These are phyloP conservation scores for Crambe crambe DNA, from an alignment of 37 sponge, comb jelly and placozoan genomes.

Conservation along the genomic window DNA sequence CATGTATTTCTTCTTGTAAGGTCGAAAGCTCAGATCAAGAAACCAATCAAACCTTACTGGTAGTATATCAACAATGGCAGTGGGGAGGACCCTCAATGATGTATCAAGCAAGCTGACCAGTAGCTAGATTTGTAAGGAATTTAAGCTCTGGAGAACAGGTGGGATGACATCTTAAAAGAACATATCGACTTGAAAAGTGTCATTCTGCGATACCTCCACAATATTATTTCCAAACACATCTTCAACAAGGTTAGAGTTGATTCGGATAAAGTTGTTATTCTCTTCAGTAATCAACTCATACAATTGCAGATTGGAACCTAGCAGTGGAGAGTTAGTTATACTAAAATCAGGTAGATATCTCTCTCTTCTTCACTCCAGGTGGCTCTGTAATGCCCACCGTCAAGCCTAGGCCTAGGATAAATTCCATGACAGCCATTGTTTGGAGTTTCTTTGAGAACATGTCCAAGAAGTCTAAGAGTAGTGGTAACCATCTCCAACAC, in stretches of 20 bases:
- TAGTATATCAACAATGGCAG: constrained; percentile 60
- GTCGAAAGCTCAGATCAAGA: too few species aligned
- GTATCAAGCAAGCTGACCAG: constrained; percentile 61
- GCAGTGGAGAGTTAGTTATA: too few species aligned
- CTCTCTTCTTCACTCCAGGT: too few species aligned
- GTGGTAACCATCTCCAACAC: too few species aligned
- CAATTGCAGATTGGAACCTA: constrained; percentile 64
- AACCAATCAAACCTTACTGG: too few species aligned
- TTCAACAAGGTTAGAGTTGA: constrained; percentile 39
- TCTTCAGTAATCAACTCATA: constrained; percentile 54
- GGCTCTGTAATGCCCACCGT: too few species aligned
- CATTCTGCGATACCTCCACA: constrained; percentile 1
- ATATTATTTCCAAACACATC: constrained; percentile 86
- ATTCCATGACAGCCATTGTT: too few species aligned
- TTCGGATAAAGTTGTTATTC: constrained; percentile 58
- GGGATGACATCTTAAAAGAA: constrained; percentile 50
- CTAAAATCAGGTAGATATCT: too few species aligned
- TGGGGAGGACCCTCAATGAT: constrained; percentile 29
- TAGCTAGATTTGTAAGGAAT: constrained; percentile 59
- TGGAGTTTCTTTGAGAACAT: too few species aligned
- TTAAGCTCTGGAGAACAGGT: constrained; percentile 67
- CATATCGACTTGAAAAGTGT: constrained; percentile 12
- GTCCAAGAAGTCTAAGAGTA: too few species aligned
- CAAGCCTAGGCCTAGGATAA: too few species aligned
- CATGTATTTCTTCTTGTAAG: too few species aligned